phyloP scores from a whole-genome alignment of 35 echinoderm and acorn worm genomes.

The Lytechinus variegatus region DNA sequence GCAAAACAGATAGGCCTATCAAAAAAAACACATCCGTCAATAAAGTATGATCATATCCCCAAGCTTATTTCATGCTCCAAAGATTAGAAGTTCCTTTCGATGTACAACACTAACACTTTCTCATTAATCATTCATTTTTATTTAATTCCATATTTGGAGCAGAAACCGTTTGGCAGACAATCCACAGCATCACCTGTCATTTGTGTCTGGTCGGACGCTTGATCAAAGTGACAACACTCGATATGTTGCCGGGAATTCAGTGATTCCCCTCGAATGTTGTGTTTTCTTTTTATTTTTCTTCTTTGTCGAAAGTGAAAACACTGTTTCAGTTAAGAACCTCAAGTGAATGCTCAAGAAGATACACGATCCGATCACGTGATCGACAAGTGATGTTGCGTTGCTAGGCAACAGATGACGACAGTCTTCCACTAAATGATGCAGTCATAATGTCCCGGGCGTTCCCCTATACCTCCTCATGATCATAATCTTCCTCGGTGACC shows the following conservation, averaged over 20 bases:
- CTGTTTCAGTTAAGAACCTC: not conserved
- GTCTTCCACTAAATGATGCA: not conserved
- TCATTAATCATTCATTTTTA: not conserved
- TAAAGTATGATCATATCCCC: not conserved
- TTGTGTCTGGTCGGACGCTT: not conserved
- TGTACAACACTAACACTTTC: not conserved
- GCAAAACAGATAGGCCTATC: not conserved
- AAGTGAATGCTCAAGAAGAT: not conserved
- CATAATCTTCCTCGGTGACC: not conserved
- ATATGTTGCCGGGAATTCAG: not conserved
- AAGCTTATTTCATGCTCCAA: not conserved
- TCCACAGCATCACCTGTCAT: not conserved
- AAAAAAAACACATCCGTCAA: not conserved
- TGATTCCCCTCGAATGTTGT: not conserved
- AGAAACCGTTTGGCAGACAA: not conserved
- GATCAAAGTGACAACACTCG: not conserved
- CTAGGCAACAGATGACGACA: not conserved
- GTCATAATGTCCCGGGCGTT: not conserved
- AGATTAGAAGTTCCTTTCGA: not conserved
- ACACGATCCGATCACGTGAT: not conserved
- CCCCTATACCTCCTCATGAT: not conserved
- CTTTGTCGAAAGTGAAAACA: not conserved
- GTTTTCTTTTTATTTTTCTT: not conserved
- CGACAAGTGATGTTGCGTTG: not conserved
- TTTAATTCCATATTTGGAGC: not conserved